Percentiles rank a stretch among this genome's conserved stretches.
Evolutionary conservation across 2,113 vertebrate genomes (phyloP).

Genomic region (Solea solea): DNA sequence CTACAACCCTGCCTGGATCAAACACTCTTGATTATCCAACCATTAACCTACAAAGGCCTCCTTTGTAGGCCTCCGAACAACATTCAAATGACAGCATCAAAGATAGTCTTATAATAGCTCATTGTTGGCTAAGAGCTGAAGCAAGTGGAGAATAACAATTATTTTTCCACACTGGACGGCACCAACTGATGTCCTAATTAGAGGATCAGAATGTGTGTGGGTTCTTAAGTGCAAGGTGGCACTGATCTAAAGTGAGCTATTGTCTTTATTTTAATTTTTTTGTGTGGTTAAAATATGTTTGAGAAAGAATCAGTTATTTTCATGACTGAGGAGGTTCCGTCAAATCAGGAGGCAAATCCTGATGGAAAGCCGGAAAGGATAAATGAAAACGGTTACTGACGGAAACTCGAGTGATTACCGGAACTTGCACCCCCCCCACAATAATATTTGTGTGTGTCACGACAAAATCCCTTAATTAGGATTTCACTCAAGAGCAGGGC

Average conservation of each 20-base stretch:
- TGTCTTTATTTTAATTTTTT: conserved; percentile 21
- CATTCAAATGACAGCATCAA: conserved; percentile 68
- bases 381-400: conserved; percentile 42
- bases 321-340: conserved; percentile 47
- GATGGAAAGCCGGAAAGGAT: conserved; percentile 42
- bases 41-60: conserved; percentile 73
- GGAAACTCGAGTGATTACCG: conserved; percentile 38
- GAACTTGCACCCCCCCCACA: background rate
- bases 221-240: conserved; percentile 53
- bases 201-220: conserved; percentile 60
- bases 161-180: conserved; percentile 66
- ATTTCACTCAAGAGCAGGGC: conserved; percentile 15
- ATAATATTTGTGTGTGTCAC: background rate
- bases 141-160: conserved; percentile 64
- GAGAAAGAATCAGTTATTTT: conserved; percentile 58
- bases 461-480: conserved; percentile 9
- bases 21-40: conserved; percentile 68
- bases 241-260: conserved; percentile 61
- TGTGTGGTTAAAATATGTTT: conserved; percentile 34
- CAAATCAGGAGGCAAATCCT: conserved; percentile 55
- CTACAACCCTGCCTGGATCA: conserved; percentile 55
- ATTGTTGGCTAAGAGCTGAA: conserved; percentile 65
- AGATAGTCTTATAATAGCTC: conserved; percentile 66
- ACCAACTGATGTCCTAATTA: conserved; percentile 61
- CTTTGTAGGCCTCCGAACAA: conserved; percentile 52